phyloP scores from a whole-genome alignment of 2,888 invertebrate genomes.

The Torymus tubicola region DNA sequence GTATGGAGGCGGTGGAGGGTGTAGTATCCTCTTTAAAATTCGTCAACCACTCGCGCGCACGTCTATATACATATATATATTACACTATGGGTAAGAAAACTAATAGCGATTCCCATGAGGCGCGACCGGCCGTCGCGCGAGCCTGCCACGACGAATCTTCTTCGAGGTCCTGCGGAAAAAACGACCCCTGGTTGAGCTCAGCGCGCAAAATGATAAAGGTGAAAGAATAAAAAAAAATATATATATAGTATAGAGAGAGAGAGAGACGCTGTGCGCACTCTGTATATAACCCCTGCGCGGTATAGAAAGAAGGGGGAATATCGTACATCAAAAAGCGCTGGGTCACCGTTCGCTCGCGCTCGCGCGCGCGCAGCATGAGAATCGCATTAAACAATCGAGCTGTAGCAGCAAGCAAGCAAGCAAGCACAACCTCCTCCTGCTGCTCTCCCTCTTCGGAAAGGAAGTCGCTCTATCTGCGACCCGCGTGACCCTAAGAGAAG shows the following conservation, averaged over 20 bases:
- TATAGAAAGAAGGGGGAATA: conserved; percentile 5
- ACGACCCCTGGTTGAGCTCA: no score
- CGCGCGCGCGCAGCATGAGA: conserved; percentile 47
- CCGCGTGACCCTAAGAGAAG: neutral
- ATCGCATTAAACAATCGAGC: conserved; percentile 54
- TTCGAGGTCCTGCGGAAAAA: neutral
- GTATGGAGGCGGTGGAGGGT: no score
- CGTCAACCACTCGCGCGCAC: neutral
- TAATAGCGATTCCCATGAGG: conserved; percentile 32
- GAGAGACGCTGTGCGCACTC: no score
- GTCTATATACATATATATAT: neutral
- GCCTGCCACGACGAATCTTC: conserved; percentile 41
- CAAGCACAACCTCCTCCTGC: no score
- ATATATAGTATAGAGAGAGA: no score
- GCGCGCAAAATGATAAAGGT: conserved; percentile 26
- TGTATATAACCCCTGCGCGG: no score
- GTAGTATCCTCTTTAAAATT: conserved; percentile 5
- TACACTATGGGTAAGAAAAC: conserved; percentile 34
- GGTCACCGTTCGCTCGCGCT: conserved; percentile 23
- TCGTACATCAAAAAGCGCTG: conserved; percentile 54
- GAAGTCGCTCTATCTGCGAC: conserved; percentile 3
- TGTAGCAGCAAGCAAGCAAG: neutral
- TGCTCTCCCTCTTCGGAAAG: neutral
- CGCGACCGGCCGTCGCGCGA: conserved; percentile 1
- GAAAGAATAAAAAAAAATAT: neutral